Conservation (phyloP, 2,888 invertebrate genomes). For the Synergus itoensis region DNA sequence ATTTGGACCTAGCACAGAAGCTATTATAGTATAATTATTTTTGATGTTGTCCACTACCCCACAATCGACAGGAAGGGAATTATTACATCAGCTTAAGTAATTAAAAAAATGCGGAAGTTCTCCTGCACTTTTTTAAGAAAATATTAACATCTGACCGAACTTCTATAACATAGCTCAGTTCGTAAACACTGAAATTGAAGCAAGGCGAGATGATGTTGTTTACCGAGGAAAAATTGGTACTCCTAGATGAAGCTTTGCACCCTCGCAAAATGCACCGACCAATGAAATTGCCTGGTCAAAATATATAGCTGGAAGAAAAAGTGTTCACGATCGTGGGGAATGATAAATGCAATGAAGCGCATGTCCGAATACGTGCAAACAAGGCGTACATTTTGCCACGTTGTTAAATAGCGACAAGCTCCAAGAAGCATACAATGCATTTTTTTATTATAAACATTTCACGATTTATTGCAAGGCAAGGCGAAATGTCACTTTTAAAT, state of each 20-base stretch:
- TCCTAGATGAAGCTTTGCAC: constrained; percentile 4
- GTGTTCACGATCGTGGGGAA: background rate
- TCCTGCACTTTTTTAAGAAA: background rate
- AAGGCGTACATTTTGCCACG: constrained; percentile 13
- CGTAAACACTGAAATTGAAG: background rate
- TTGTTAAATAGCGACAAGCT: constrained; percentile 26
- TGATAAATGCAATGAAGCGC: background rate
- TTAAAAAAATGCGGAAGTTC: background rate
- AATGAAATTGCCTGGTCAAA: constrained; percentile 21
- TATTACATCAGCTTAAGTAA: background rate
- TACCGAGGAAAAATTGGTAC: background rate
- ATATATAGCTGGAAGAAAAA: constrained; percentile 8
- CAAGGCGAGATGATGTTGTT: background rate
- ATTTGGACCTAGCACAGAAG: too few species aligned
- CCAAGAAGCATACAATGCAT: constrained; percentile 11
- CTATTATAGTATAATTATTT: background rate
- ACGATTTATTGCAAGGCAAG: constrained; percentile 8
- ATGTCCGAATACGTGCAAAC: constrained; percentile 1
- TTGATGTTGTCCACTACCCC: background rate
- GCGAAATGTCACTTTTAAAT: background rate
- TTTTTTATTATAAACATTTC: constrained; percentile 20
- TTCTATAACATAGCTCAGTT: background rate
- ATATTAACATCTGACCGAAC: background rate
- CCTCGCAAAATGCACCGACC: constrained; percentile 19
- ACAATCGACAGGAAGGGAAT: background rate